A percentile compares a stretch with the other conserved stretches of the same genome.
phyloP scores from a whole-genome alignment of 2,888 invertebrate species.

The Argyra leucocephala region DNA sequence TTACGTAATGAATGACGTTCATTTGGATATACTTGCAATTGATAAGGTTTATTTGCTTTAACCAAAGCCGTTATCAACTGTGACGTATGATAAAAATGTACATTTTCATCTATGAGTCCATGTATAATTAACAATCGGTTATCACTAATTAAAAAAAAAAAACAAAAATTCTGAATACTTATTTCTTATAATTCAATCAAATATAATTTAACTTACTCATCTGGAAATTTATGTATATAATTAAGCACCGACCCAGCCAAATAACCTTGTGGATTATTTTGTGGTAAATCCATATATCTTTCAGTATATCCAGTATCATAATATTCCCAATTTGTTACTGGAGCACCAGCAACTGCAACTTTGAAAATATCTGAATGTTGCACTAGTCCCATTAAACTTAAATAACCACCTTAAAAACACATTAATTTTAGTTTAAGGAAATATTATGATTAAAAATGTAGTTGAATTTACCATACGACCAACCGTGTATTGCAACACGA shows the following conservation, averaged over 20 bases:
- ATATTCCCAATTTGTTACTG: conserved; percentile 92
- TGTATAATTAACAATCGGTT: conserved; percentile 89
- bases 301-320: conserved; percentile 99
- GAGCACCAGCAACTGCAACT: conserved; percentile 92
- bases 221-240: conserved; percentile 79
- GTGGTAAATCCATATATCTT: conserved; percentile 86
- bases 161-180: neutral
- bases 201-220: conserved; percentile 57
- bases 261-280: conserved; percentile 69
- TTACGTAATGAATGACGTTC: conserved; percentile 93
- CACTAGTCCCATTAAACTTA: conserved; percentile 87
- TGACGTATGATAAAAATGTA: conserved; percentile 94
- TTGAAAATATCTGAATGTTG: conserved; percentile 90
- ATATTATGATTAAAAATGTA: neutral
- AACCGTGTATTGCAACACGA: conserved; percentile 91
- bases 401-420: conserved; percentile 63
- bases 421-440: neutral
- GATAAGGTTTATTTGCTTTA: conserved; percentile 91
- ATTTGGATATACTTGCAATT: conserved; percentile 88
- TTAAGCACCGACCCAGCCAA: conserved; percentile 73
- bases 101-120: conserved; percentile 96
- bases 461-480: conserved; percentile 77
- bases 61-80: conserved; percentile 82
- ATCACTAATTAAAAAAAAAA: conserved; percentile 48
- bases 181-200: neutral